These are phyloP conservation scores for Coregonus ussuriensis DNA, from an alignment of 2,797 vertebrate genomes.

Conservation along the genomic window DNA sequence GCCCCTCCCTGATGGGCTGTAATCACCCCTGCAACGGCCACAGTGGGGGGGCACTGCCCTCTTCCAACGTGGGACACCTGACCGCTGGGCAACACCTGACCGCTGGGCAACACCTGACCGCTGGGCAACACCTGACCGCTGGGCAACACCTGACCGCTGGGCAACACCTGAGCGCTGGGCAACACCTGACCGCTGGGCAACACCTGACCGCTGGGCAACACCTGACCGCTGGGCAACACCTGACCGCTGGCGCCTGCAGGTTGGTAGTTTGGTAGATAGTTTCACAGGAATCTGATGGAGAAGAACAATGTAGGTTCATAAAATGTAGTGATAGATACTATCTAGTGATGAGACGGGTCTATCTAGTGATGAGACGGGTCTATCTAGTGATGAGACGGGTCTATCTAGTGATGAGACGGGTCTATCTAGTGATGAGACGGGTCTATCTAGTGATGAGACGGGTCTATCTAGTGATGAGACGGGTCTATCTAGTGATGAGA, in stretches of 20 bases:
- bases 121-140: slow-evolving; percentile 80
- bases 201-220: slow-evolving; percentile 64
- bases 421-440: too few species aligned
- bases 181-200: slow-evolving; percentile 78
- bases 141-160: slow-evolving; percentile 36
- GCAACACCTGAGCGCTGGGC: slow-evolving; percentile 77
- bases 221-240: slow-evolving; percentile 37
- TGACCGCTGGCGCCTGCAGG: slow-evolving; percentile 85
- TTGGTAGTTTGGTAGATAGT: slow-evolving; percentile 50
- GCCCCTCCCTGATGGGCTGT: slow-evolving; percentile 82
- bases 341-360: too few species aligned
- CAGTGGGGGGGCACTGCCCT: slow-evolving; percentile 80
- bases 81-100: slow-evolving; percentile 70
- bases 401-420: too few species aligned
- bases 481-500: too few species aligned
- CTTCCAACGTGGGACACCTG: slow-evolving; percentile 81
- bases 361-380: too few species aligned
- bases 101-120: slow-evolving; percentile 78
- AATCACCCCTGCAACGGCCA: slow-evolving; percentile 93
- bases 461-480: too few species aligned
- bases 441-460: too few species aligned
- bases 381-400: too few species aligned
- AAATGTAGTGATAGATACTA: too few species aligned
- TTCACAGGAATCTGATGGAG: not conserved
- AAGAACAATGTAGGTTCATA: too few species aligned